Conservation (phyloP, 2,797 vertebrate species). For the Enteromius fasciolatus region DNA sequence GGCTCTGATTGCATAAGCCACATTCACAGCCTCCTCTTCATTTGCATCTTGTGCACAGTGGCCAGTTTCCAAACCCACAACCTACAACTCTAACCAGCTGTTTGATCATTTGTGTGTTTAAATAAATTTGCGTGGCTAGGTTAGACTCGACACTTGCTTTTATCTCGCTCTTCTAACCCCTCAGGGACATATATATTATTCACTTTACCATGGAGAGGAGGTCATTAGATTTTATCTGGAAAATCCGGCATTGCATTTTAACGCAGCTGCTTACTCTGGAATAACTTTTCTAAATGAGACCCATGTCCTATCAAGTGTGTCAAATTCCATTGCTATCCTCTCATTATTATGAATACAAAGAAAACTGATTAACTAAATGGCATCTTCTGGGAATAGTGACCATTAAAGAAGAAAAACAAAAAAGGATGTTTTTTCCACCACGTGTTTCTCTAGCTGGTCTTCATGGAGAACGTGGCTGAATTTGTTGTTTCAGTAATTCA, state of each 20-base stretch:
- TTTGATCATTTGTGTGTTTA: constrained; percentile 29
- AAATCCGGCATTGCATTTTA: constrained; percentile 16
- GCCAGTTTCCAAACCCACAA: constrained; percentile 28
- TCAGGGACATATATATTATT: constrained; percentile 39
- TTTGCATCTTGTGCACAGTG: constrained; percentile 34
- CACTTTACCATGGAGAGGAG: constrained; percentile 28
- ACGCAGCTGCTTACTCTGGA: background rate
- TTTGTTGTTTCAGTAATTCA: constrained; percentile 34
- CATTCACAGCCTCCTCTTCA: constrained; percentile 31
- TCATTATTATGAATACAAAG: constrained; percentile 44
- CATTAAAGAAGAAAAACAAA: constrained; percentile 24
- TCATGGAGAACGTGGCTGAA: constrained; percentile 6
- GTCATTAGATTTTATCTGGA: constrained; percentile 39
- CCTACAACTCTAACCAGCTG: constrained; percentile 37
- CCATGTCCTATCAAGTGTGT: constrained; percentile 30
- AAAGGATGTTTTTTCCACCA: background rate
- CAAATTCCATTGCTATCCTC: constrained; percentile 30
- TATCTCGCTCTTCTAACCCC: constrained; percentile 27
- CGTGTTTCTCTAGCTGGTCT: constrained; percentile 5
- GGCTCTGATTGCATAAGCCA: constrained; percentile 17
- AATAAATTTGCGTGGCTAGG: constrained; percentile 37
- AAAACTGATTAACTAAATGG: constrained; percentile 45
- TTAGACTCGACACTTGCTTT: constrained; percentile 42
- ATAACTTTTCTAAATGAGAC: constrained; percentile 35
- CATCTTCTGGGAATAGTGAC: constrained; percentile 33